Conservation (phyloP, 2,113 vertebrate genomes). For the Sigmodon hispidus region DNA sequence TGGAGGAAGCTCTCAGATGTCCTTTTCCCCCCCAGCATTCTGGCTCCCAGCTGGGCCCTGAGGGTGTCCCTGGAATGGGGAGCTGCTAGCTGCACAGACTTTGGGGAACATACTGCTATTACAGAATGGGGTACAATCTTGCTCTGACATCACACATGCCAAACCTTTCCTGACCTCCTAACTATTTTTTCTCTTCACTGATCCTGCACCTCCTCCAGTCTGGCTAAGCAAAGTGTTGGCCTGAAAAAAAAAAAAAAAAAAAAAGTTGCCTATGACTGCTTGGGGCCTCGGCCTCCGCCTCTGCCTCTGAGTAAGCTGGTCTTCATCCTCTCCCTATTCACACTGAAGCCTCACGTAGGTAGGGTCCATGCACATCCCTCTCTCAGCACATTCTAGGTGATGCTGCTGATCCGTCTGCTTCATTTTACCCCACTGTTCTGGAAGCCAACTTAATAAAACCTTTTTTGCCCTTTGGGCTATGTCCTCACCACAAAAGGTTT, state of each 20-base stretch:
- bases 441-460: background rate
- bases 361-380: background rate
- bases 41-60: background rate
- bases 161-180: background rate
- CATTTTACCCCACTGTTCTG: background rate
- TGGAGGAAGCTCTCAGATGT: background rate
- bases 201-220: background rate
- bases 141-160: background rate
- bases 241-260: too few species aligned
- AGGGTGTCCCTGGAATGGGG: too few species aligned
- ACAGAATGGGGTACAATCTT: too few species aligned
- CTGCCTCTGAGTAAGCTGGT: too few species aligned
- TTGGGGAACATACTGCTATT: accelerated
- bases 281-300: background rate
- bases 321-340: background rate
- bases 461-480: accelerated
- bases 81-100: background rate
- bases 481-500: background rate
- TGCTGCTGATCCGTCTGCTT: background rate
- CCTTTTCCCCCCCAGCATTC: background rate
- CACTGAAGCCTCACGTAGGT: background rate
- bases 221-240: background rate
- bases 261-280: accelerated
- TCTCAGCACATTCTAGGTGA: background rate
- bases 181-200: background rate